Conservation (phyloP, 37 sponge, comb jelly and placozoan genomes). For the Petrosia ficiformis region DNA sequence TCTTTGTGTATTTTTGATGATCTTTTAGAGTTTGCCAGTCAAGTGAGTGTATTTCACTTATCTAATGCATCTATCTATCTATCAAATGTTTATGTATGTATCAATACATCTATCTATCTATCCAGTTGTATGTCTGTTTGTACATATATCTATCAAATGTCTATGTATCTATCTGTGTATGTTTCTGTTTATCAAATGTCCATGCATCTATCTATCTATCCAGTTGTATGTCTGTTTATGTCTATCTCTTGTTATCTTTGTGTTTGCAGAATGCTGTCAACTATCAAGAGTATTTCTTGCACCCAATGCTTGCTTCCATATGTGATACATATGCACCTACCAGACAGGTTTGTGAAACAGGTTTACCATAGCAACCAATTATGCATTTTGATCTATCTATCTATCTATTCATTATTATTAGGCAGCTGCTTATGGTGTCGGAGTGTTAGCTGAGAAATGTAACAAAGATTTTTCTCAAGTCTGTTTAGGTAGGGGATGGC, state of each 20-base stretch:
- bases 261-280: slow-evolving; percentile 61
- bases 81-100: no score
- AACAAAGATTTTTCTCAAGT: slow-evolving; percentile 67
- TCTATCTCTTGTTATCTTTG: not conserved
- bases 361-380: not conserved
- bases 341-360: slow-evolving; percentile 52
- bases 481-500: slow-evolving; percentile 61
- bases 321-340: slow-evolving; percentile 73
- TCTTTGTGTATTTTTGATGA: slow-evolving; percentile 96
- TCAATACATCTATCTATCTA: no score
- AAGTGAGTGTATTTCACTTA: no score
- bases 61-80: no score
- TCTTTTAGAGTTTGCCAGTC: slow-evolving; percentile 88
- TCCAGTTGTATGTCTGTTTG: no score
- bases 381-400: not conserved
- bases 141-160: no score
- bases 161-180: no score
- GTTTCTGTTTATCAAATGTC: no score
- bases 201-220: no score
- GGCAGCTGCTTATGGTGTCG: slow-evolving; percentile 93
- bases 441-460: slow-evolving; percentile 84
- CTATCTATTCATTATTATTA: slow-evolving; percentile 12
- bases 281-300: slow-evolving; percentile 89
- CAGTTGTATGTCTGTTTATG: not conserved
- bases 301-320: slow-evolving; percentile 82